These are phyloP conservation scores for Andricus quercusramuli DNA, from an alignment of 2,888 invertebrate genomes.

Conservation along the genomic window DNA sequence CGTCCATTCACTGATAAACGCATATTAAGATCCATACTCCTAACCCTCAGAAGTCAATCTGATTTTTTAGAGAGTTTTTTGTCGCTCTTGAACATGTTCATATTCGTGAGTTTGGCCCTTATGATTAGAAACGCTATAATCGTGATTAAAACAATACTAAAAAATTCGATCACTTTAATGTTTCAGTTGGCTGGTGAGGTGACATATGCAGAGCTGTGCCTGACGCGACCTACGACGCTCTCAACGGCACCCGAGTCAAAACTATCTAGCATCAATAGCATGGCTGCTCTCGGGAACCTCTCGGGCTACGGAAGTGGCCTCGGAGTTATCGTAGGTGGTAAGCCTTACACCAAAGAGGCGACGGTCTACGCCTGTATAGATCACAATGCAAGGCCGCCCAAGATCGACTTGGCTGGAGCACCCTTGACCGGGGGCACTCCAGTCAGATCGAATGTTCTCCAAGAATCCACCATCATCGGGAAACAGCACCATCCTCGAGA, in stretches of 20 bases:
- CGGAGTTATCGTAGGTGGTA: slow-evolving; percentile 76
- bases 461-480: slow-evolving; percentile 57
- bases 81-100: too few species aligned
- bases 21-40: too few species aligned
- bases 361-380: slow-evolving; percentile 89
- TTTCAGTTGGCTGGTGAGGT: slow-evolving; percentile 80
- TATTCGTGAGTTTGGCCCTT: too few species aligned
- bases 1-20: too few species aligned
- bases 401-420: slow-evolving; percentile 62
- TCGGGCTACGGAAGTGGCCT: slow-evolving; percentile 67
- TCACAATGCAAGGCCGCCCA: slow-evolving; percentile 81
- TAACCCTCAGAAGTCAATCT: too few species aligned
- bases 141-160: neutral
- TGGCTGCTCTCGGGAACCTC: slow-evolving; percentile 71
- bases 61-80: too few species aligned
- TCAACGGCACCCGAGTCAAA: slow-evolving; percentile 72
- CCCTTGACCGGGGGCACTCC: slow-evolving; percentile 57
- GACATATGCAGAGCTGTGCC: slow-evolving; percentile 83
- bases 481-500: slow-evolving; percentile 73
- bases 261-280: slow-evolving; percentile 62
- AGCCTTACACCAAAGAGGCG: slow-evolving; percentile 83
- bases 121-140: too few species aligned
- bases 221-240: slow-evolving; percentile 80
- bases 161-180: neutral
- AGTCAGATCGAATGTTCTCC: slow-evolving; percentile 55